Evolutionary conservation across 2,113 vertebrate species (phyloP).

Genomic region (Alectura lathami): DNA sequence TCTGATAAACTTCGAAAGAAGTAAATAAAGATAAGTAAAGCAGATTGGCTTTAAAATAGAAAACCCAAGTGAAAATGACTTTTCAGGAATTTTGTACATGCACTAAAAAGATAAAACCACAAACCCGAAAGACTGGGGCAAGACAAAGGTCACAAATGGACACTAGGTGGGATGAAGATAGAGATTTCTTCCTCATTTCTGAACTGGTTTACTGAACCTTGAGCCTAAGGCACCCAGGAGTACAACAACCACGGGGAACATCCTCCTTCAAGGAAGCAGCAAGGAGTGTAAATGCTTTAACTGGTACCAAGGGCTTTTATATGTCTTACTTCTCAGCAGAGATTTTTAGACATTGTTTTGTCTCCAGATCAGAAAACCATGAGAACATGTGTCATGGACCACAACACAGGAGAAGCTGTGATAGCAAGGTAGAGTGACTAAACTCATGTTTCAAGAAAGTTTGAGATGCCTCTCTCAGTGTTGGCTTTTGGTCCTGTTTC

Average conservation of each 20-base stretch:
- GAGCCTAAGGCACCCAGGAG: conserved; percentile 57
- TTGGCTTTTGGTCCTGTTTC: conserved; percentile 13
- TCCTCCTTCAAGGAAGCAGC: conserved; percentile 53
- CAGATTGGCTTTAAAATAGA: neutral
- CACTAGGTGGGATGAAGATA: neutral
- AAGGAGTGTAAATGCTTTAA: conserved; percentile 44
- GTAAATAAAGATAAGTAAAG: neutral
- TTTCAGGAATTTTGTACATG: neutral
- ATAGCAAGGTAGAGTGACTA: fast-evolving
- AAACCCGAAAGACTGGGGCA: neutral
- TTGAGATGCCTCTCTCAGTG: neutral
- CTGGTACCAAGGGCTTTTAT: conserved; percentile 7
- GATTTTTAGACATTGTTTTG: neutral
- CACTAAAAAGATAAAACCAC: neutral
- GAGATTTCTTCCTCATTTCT: neutral
- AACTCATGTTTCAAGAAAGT: neutral
- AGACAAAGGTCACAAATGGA: neutral
- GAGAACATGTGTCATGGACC: neutral
- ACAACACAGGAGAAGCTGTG: fast-evolving
- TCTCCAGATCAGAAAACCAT: neutral
- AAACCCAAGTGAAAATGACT: neutral
- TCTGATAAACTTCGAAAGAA: neutral
- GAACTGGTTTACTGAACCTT: neutral
- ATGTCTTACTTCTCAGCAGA: neutral
- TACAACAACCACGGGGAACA: conserved; percentile 48